phyloP scores from a whole-genome alignment of 2,888 invertebrate genomes.

The Mycalesis mineus region DNA sequence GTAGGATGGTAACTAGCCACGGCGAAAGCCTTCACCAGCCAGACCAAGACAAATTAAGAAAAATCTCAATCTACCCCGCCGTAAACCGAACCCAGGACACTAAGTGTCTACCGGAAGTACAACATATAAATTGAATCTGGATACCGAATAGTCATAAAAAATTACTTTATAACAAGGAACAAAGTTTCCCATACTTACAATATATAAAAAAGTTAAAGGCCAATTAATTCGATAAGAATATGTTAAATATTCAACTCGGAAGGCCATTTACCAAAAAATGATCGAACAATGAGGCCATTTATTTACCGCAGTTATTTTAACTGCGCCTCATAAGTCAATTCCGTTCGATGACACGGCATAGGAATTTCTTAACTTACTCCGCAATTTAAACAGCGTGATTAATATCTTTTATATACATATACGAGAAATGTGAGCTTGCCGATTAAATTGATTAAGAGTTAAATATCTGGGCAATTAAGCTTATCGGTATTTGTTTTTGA shows the following conservation, averaged over 20 bases:
- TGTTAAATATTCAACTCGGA: not conserved
- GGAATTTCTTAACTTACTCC: constrained; percentile 5
- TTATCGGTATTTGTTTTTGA: no score
- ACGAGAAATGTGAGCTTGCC: no score
- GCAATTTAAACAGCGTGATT: constrained; percentile 12
- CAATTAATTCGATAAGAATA: constrained; percentile 1
- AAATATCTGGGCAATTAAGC: no score
- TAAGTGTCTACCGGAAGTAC: no score
- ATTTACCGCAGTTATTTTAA: constrained; percentile 15
- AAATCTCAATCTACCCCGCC: no score
- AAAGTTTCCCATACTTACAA: not conserved
- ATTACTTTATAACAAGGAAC: not conserved
- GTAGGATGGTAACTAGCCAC: no score
- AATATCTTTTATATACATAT: constrained; percentile 7
- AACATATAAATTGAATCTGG: no score
- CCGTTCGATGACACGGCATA: constrained; percentile 8
- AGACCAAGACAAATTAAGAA: no score
- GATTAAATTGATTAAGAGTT: no score
- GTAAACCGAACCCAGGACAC: no score
- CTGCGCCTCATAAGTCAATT: constrained; percentile 9
- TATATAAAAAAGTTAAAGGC: not conserved
- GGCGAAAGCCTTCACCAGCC: no score
- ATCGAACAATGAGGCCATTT: constrained; percentile 12
- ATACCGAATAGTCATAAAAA: not conserved
- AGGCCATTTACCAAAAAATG: constrained; percentile 9